phyloP scores from a whole-genome alignment of 1,140 invertebrate species.

The Acromyrmex echinatior region DNA sequence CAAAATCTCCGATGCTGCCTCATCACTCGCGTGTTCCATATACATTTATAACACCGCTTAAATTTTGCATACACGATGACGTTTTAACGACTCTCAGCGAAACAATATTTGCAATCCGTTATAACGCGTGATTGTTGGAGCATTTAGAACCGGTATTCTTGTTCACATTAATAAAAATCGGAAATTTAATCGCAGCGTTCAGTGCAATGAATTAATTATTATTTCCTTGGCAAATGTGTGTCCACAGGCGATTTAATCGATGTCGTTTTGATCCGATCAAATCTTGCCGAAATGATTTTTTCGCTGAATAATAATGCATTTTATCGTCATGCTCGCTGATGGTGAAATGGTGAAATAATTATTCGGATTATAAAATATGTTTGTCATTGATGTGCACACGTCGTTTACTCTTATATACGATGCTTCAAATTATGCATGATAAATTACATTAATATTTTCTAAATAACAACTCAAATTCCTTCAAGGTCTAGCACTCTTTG shows the following conservation, averaged over 20 bases:
- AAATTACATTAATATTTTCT: conserved; percentile 15
- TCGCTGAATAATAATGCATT: not conserved
- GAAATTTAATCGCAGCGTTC: not conserved
- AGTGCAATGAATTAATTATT: conserved; percentile 2
- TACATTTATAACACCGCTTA: conserved; percentile 38
- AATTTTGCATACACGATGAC: conserved; percentile 28
- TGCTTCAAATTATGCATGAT: conserved; percentile 3
- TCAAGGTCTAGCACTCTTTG: conserved; percentile 5
- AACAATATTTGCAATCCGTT: conserved; percentile 32
- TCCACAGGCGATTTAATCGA: not conserved
- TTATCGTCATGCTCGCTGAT: not conserved
- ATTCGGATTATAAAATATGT: conserved; percentile 3
- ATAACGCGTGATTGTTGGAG: not conserved
- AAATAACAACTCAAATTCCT: not conserved
- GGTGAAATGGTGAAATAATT: conserved; percentile 6
- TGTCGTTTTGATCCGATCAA: not conserved
- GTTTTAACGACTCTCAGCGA: conserved; percentile 22
- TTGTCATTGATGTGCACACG: not conserved
- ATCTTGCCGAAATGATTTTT: conserved; percentile 1
- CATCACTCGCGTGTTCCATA: conserved; percentile 1
- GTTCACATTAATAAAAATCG: not conserved
- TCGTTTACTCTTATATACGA: not conserved
- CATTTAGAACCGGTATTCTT: not conserved
- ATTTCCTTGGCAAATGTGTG: not conserved
- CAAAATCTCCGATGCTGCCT: conserved; percentile 14